Conservation (phyloP, 2,888 invertebrate species). For the Rhagophthalmus giganteus region DNA sequence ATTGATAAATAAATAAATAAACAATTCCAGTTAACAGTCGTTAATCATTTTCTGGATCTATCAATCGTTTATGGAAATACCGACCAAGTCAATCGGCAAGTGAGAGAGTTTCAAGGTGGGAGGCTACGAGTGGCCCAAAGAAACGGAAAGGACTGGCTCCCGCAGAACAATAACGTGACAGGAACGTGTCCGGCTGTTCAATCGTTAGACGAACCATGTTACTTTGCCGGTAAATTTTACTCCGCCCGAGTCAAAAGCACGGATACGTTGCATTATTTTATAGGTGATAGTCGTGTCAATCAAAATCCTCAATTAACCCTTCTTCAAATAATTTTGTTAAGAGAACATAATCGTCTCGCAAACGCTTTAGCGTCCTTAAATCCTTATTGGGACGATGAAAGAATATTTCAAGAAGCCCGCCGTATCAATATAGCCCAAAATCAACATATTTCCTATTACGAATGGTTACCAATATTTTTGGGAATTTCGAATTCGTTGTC, state of each 20-base stretch:
- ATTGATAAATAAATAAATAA: conserved; percentile 58
- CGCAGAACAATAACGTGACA: conserved; percentile 68
- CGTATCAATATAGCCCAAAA: conserved; percentile 69
- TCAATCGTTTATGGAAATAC: conserved; percentile 82
- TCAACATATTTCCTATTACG: conserved; percentile 76
- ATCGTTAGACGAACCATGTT: conserved; percentile 69
- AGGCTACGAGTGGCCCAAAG: conserved; percentile 66
- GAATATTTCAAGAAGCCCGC: conserved; percentile 71
- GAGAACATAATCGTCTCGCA: conserved; percentile 77
- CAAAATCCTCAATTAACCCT: conserved; percentile 74
- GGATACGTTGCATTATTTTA: conserved; percentile 24
- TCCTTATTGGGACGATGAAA: conserved; percentile 77
- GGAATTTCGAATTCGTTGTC: conserved; percentile 66
- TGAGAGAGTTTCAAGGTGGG: conserved; percentile 72
- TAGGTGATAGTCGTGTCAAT: conserved; percentile 71
- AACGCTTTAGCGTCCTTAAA: conserved; percentile 64
- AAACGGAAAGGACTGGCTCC: conserved; percentile 71
- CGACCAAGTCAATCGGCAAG: conserved; percentile 63
- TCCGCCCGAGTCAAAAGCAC: background rate
- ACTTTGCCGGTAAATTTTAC: conserved; percentile 65
- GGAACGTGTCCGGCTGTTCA: conserved; percentile 67
- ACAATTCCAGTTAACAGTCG: conserved; percentile 62
- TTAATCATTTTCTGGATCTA: conserved; percentile 75
- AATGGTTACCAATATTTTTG: conserved; percentile 75
- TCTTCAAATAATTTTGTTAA: conserved; percentile 67